Conservation (phyloP, 1,140 invertebrate genomes). For the Dreissena polymorpha region DNA sequence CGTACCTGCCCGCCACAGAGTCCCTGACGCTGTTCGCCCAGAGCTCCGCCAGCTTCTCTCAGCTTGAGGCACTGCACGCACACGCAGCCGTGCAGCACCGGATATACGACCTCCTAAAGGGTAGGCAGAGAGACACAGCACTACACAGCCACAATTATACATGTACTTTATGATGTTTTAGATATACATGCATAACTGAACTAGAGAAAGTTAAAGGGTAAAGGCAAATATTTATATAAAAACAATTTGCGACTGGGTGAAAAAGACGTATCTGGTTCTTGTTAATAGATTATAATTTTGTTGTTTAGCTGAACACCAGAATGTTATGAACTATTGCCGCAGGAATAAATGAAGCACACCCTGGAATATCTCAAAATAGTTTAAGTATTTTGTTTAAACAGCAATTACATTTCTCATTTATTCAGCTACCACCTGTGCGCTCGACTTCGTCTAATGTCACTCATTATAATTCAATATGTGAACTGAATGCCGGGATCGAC, state of each 20-base stretch:
- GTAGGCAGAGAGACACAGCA: not conserved
- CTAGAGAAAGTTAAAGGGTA: not conserved
- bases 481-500: not conserved
- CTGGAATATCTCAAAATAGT: not conserved
- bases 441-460: not conserved
- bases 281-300: not conserved
- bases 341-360: not conserved
- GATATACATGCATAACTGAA: not conserved
- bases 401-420: not conserved
- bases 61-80: conserved; percentile 38
- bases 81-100: conserved; percentile 49
- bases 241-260: not conserved
- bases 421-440: not conserved
- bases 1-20: conserved; percentile 50
- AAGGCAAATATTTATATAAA: not conserved
- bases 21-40: conserved; percentile 53
- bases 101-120: conserved; percentile 54
- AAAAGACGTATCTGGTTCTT: not conserved
- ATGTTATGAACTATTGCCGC: not conserved
- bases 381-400: not conserved
- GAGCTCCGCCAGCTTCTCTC: conserved; percentile 25
- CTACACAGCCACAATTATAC: not conserved
- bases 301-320: not conserved
- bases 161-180: not conserved
- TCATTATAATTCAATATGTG: conserved; percentile 3